Evolutionary conservation across 2,113 vertebrate species (phyloP).

Genomic region (Abramis brama): DNA sequence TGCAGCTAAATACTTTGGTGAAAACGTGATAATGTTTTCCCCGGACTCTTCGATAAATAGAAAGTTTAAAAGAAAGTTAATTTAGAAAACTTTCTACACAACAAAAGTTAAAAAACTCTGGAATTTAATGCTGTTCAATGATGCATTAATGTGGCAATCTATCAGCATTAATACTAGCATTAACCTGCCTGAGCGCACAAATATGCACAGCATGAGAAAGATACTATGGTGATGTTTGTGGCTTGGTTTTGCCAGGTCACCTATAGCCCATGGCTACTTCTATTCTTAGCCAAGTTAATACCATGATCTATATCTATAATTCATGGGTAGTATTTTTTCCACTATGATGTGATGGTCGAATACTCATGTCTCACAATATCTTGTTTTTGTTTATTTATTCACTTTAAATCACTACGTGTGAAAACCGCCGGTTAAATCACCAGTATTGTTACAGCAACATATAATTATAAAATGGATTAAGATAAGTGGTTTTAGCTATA

Average conservation of each 20-base stretch:
- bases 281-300: slow-evolving; percentile 36
- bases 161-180: slow-evolving; percentile 28
- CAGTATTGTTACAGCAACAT: background rate
- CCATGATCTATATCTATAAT: slow-evolving; percentile 16
- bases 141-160: background rate
- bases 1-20: background rate
- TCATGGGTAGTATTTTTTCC: slow-evolving; percentile 8
- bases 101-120: background rate
- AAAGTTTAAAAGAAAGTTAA: background rate
- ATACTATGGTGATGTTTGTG: background rate
- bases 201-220: slow-evolving; percentile 3
- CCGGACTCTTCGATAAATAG: background rate
- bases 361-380: background rate
- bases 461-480: background rate
- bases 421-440: background rate
- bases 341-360: background rate
- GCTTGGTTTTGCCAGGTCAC: slow-evolving; percentile 44
- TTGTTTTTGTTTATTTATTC: background rate
- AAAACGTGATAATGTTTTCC: background rate
- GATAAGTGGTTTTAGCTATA: background rate
- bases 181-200: background rate
- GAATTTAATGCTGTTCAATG: too few species aligned
- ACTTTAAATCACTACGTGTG: background rate
- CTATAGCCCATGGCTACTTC: slow-evolving; percentile 44
- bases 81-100: background rate